phyloP scores from a whole-genome alignment of 1,140 invertebrate species.

The Temnothorax nylanderi region DNA sequence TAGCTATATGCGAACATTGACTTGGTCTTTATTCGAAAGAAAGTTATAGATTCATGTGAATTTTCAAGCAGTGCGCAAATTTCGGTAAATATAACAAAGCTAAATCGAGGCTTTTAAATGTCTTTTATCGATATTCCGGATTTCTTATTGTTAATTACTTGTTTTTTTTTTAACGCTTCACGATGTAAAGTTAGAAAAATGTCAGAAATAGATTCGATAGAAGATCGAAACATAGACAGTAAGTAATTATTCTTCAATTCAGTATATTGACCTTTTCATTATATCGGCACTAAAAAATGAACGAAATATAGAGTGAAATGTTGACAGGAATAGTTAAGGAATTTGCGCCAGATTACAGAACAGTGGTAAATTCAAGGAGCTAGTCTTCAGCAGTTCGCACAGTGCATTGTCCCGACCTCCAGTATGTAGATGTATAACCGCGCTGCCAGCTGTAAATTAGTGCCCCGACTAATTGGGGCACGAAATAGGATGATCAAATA shows the following conservation, averaged over 20 bases:
- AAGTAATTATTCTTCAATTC: background rate
- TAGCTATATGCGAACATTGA: slow-evolving; percentile 14
- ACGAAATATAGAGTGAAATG: background rate
- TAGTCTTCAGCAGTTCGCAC: slow-evolving; percentile 54
- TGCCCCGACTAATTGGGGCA: slow-evolving; percentile 57
- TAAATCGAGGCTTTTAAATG: background rate
- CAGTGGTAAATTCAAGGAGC: slow-evolving; percentile 37
- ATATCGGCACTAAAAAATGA: background rate
- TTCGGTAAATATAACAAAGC: background rate
- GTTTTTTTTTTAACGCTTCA: background rate
- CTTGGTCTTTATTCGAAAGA: slow-evolving; percentile 26
- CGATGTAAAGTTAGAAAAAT: background rate
- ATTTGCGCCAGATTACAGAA: slow-evolving; percentile 47
- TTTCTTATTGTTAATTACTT: background rate
- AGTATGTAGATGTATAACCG: slow-evolving; percentile 47
- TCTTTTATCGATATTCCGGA: background rate
- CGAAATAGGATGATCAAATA: slow-evolving; percentile 62
- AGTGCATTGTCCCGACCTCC: slow-evolving; percentile 48
- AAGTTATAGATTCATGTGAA: slow-evolving; percentile 4
- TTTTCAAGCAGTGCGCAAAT: background rate
- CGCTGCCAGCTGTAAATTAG: slow-evolving; percentile 58
- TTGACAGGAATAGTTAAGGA: slow-evolving; percentile 59
- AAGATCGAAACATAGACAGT: background rate
- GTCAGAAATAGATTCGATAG: background rate
- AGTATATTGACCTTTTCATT: background rate